Conservation (phyloP, 2,113 vertebrate species). For the Todiramphus chloris region DNA sequence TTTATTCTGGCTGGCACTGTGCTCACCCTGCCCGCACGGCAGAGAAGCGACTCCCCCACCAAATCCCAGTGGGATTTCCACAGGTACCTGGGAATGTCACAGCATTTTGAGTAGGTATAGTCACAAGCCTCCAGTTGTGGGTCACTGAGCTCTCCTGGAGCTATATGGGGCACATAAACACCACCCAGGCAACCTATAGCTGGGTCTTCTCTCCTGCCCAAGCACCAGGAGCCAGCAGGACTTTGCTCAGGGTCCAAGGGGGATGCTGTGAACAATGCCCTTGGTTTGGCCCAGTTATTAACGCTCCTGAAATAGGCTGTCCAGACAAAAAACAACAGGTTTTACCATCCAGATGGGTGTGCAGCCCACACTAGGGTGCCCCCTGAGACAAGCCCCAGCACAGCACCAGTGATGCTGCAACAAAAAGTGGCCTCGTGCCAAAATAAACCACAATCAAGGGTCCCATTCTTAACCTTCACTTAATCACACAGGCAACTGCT, state of each 20-base stretch:
- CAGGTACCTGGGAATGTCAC: no score
- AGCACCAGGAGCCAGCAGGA: neutral
- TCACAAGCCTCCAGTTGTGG: neutral
- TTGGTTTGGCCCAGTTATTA: neutral
- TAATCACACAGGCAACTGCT: neutral
- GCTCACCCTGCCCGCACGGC: neutral
- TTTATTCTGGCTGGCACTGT: neutral
- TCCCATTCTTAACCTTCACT: neutral
- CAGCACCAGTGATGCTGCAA: neutral
- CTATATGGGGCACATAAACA: accelerated
- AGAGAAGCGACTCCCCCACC: neutral
- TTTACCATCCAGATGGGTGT: neutral
- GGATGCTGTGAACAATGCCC: neutral
- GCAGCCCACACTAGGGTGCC: neutral
- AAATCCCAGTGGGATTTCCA: neutral
- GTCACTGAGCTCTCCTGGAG: neutral
- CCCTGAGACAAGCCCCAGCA: neutral
- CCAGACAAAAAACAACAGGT: neutral
- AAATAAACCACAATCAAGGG: neutral
- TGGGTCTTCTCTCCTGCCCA: neutral
- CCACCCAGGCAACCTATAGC: neutral
- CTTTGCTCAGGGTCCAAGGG: accelerated
- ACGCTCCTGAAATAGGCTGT: neutral
- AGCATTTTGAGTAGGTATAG: accelerated
- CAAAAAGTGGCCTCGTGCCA: neutral